phyloP scores from a whole-genome alignment of 2,113 vertebrate genomes.

The Todiramphus saurophagus region DNA sequence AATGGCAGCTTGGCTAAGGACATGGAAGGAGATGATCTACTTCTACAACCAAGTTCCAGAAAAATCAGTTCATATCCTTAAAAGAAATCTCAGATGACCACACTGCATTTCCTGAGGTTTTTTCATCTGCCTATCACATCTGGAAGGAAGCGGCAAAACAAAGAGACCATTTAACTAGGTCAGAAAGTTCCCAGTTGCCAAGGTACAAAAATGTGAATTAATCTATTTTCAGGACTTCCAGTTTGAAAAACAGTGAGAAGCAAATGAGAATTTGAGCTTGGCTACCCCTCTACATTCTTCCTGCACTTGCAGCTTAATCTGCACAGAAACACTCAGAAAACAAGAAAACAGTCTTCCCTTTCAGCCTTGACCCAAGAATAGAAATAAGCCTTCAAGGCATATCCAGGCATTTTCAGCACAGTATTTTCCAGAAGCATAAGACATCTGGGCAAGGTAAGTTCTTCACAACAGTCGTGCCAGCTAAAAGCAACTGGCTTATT shows the following conservation, averaged over 20 bases:
- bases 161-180: constrained; percentile 25
- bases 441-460: neutral
- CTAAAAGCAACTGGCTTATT: neutral
- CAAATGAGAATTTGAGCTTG: neutral
- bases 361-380: constrained; percentile 38
- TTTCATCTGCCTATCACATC: constrained; percentile 12
- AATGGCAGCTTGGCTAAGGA: neutral
- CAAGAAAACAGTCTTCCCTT: constrained; percentile 8
- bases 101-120: neutral
- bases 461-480: neutral
- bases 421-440: constrained; percentile 4
- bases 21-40: neutral
- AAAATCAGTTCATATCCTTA: constrained; percentile 1
- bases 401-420: constrained; percentile 16
- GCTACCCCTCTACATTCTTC: neutral
- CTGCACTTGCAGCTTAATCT: neutral
- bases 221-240: neutral
- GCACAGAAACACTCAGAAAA: neutral
- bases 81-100: constrained; percentile 9
- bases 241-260: neutral
- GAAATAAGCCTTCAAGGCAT: constrained; percentile 14
- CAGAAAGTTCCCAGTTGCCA: neutral
- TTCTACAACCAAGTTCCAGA: neutral
- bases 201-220: constrained; percentile 16
- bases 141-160: constrained; percentile 27